Evolutionary conservation across 2,797 vertebrate genomes (phyloP), one percentile per base, ranked within the genome.

Genomic region (Ibycter americanus): DNA sequence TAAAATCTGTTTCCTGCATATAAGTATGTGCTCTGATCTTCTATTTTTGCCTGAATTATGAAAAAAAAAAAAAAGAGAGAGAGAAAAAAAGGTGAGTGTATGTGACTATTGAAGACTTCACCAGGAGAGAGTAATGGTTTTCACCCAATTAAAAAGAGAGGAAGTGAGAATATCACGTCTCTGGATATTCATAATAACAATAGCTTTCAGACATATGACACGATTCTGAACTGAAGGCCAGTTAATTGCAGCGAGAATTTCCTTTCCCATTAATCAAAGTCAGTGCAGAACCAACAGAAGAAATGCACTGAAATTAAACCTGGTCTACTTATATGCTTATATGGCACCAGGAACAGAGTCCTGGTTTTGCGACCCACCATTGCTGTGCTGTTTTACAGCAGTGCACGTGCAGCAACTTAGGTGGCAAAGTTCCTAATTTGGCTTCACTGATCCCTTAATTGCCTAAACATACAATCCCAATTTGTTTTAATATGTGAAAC

Each of bases 131-230:
- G 52, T 71, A 85, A 91, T 80, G 78, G 23, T 31, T 94, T 89
- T 80, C 59, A 73, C 40, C 83, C 90, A 94, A 54, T 93, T 93
- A 88, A 61, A 85, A 89, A 77, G 72, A 91, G 49, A 66, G 56
- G 62, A 94, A 94, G 85, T 55, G 32, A 77, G 65, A 95, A 65
- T 62, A 83, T 79, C 18, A 29, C 2, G 5, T 78, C 51, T 79
- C 77, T 49, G 67, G 87, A 87, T 92, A 96, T 66, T 96, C 81
- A 25, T 87, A 91, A 88, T 72, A 95, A 85, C 62, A 95, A 55
- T 47, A 88, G 82, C 74, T 91, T 94, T 94, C 83, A 94, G 89
- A 83, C 61, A 79, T 56, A 55, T 38, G 74, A 88, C 67, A 73
- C 27, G 74, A 91, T 91, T 96, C 67, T 87, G 92, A 94, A 79